Evolutionary conservation across 2,888 invertebrate species (phyloP), one percentile per base, ranked within the genome.

Genomic region (Hemistola chrysoprasaria): DNA sequence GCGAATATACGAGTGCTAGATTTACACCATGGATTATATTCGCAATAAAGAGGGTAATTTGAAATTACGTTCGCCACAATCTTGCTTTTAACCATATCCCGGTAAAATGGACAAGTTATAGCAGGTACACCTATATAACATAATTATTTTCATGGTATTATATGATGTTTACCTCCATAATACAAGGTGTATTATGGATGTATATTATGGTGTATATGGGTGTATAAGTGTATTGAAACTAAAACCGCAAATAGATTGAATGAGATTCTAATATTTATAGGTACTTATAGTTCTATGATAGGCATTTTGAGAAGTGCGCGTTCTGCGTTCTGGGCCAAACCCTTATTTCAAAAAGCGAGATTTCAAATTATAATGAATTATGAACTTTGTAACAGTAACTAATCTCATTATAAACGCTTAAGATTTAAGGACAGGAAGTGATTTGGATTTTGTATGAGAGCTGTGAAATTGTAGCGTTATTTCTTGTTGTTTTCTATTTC

Each of bases 1-100:
- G 71, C 68, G 81, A 76, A 82, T 78, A 73, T 76, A 81, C 65
- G 75, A 66, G 64, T 69, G 65, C 65, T 61, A 78, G 74, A 78
- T 77, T 74, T 71, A 66, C 77, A 71, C 74, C 70, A 70, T 71
- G 75, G 75, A 79, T 79, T 81, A 79, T 70, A 67, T 68, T 68
- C 65, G 76, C 71, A 73, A 78, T 82, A 83, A 82, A 80, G 71
- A 71, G 74, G 68, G 81, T 82, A 76, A 81, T 79, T 81, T 77
- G 67, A 78, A 82, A 81, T 80, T 78, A 77, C 72, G 65, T 71
- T 71, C 68, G 61, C 70, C 69, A 75, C 72, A 74, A 75, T 71
- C 73, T 78, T 74, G 74, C 65, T 65, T 68, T 78, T 73, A 78
- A 67, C 62, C 63, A 60, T 78, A 73, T 71, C 45, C 71, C 71